Conservation (phyloP, 2,797 vertebrate species). For the Decapterus maruadsi region DNA sequence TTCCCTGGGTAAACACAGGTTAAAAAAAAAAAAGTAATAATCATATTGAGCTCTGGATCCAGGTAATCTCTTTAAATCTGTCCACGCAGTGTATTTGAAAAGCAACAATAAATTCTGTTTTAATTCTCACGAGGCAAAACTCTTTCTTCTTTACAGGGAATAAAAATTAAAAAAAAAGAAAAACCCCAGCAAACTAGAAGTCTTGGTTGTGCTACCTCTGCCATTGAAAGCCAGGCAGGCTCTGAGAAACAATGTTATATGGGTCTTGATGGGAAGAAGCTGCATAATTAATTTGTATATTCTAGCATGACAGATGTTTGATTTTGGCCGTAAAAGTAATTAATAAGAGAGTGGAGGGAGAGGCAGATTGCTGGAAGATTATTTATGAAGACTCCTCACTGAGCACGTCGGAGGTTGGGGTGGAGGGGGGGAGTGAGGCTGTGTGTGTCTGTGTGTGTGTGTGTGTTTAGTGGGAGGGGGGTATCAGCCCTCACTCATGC, state of each 20-base stretch:
- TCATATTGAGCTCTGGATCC: not conserved
- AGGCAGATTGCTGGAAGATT: conserved; percentile 89
- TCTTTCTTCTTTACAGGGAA: conserved; percentile 8
- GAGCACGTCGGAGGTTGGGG: conserved; percentile 58
- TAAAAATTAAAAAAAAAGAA: not conserved
- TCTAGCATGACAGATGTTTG: conserved; percentile 89
- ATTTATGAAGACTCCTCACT: conserved; percentile 88
- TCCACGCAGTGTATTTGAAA: conserved; percentile 1
- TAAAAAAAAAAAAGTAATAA: conserved; percentile 6
- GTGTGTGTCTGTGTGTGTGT: conserved; percentile 32
- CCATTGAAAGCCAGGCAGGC: conserved; percentile 42
- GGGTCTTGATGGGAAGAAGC: conserved; percentile 84
- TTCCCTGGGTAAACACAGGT: conserved; percentile 27
- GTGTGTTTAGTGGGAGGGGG: conserved; percentile 9
- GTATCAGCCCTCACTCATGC: conserved; percentile 62
- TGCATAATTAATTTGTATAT: conserved; percentile 91
- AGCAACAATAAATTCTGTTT: conserved; percentile 16
- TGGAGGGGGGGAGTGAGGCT: conserved; percentile 11
- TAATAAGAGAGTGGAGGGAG: conserved; percentile 85
- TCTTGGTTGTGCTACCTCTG: not conserved
- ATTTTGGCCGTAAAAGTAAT: conserved; percentile 90
- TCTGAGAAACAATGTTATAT: conserved; percentile 70
- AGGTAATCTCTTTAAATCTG: conserved; percentile 29
- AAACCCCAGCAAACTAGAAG: conserved; percentile 2
- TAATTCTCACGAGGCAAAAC: not conserved